A percentile compares a stretch with the other conserved stretches of the same genome.
Conservation (phyloP, 2,888 invertebrate genomes). For the Nudaria mundana region DNA sequence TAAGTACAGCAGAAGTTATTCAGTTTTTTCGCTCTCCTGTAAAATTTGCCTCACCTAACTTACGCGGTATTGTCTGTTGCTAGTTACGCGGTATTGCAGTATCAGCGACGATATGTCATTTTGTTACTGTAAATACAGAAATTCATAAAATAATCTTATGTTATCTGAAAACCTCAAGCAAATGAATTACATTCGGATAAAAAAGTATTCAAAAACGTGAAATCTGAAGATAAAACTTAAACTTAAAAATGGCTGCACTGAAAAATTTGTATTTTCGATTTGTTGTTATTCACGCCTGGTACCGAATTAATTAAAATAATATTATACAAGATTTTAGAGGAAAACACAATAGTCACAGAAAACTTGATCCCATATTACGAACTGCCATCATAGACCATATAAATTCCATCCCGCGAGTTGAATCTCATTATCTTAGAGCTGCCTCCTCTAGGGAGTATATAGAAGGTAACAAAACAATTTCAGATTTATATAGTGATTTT, state of each 20-base stretch:
- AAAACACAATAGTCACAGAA: conserved; percentile 8
- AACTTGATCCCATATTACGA: no score
- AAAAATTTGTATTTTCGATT: no score
- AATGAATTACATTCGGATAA: no score
- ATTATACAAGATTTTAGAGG: conserved; percentile 8
- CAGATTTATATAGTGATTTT: conserved; percentile 25
- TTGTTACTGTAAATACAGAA: no score
- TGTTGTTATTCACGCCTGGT: no score
- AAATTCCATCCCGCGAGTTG: conserved; percentile 16
- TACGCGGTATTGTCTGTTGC: background rate
- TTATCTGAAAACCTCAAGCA: no score
- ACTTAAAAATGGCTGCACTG: conserved; percentile 2
- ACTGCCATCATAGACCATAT: conserved; percentile 5
- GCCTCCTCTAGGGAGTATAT: conserved; percentile 21
- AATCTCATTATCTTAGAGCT: conserved; percentile 30
- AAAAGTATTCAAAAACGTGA: no score
- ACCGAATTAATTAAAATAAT: no score
- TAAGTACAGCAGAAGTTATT: background rate
- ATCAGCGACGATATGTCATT: background rate
- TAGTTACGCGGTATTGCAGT: background rate
- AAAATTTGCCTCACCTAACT: background rate
- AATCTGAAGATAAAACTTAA: conserved; percentile 7
- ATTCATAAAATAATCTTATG: no score
- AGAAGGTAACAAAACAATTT: conserved; percentile 32
- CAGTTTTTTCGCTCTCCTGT: conserved; percentile 1